These are phyloP conservation scores for Lacanobia oleracea DNA, from an alignment of 2,888 invertebrate species.

Conservation along the genomic window DNA sequence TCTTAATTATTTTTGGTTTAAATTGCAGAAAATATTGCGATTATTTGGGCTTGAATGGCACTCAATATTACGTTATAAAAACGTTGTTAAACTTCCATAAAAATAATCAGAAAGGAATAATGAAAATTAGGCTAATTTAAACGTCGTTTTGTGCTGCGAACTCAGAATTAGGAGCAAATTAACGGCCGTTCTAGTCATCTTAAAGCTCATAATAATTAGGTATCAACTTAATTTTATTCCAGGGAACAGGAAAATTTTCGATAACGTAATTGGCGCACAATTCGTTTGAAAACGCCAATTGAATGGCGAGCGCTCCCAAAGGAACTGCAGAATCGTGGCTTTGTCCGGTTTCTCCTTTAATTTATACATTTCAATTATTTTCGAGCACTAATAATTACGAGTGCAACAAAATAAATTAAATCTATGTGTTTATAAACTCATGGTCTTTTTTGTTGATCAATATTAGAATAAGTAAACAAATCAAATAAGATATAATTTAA, in stretches of 20 bases:
- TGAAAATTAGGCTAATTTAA: constrained; percentile 49
- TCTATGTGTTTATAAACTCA: neutral
- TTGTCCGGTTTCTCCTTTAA: constrained; percentile 2
- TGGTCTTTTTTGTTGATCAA: neutral
- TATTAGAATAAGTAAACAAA: neutral
- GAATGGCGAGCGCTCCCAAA: constrained; percentile 70
- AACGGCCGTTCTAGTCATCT: constrained; percentile 38
- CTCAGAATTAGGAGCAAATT: constrained; percentile 47
- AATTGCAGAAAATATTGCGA: constrained; percentile 21
- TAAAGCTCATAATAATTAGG: constrained; percentile 52
- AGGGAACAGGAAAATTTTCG: constrained; percentile 36
- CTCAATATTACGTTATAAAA: constrained; percentile 30
- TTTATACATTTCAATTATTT: constrained; percentile 11
- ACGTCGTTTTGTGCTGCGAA: constrained; percentile 36
- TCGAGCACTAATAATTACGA: neutral
- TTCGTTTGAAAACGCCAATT: constrained; percentile 69
- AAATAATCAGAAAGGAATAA: constrained; percentile 22
- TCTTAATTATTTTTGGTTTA: constrained; percentile 41
- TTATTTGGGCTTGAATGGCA: constrained; percentile 8
- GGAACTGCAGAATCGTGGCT: constrained; percentile 62
- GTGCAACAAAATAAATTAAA: too few relatives aligned
- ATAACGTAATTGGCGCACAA: constrained; percentile 59
- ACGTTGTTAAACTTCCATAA: neutral
- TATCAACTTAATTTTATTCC: constrained; percentile 54
- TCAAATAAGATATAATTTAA: too few relatives aligned